These are phyloP conservation scores for Vanacampus margaritifer DNA, from an alignment of 2,113 vertebrate species.

Conservation along the genomic window DNA sequence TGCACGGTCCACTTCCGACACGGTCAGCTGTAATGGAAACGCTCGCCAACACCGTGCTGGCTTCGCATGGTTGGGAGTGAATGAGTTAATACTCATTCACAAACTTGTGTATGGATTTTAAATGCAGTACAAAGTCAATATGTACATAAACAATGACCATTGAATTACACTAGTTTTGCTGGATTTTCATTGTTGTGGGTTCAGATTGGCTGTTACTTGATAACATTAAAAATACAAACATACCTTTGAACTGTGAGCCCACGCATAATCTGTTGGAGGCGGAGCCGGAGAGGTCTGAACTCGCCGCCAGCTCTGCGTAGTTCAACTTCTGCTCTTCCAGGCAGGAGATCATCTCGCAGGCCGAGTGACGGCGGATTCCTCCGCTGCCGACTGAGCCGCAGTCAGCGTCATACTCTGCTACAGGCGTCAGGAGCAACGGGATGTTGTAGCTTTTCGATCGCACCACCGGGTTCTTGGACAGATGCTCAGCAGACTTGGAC, in stretches of 20 bases:
- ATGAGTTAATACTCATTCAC: too few species aligned
- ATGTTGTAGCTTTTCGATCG: slow-evolving; percentile 96
- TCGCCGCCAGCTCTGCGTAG: slow-evolving; percentile 47
- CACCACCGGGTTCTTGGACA: slow-evolving; percentile 87
- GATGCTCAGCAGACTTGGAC: slow-evolving; percentile 79
- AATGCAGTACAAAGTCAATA: too few species aligned
- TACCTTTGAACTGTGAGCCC: slow-evolving; percentile 64
- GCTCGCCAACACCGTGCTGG: too few species aligned
- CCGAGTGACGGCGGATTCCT: slow-evolving; percentile 87
- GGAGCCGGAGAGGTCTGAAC: slow-evolving; percentile 50
- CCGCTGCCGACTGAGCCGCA: slow-evolving; percentile 69
- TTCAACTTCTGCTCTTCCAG: slow-evolving; percentile 78
- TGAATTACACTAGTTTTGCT: too few species aligned
- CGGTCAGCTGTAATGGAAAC: too few species aligned
- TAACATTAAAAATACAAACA: not conserved
- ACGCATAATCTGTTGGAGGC: slow-evolving; percentile 64
- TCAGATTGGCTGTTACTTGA: too few species aligned
- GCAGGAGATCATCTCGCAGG: slow-evolving; percentile 91
- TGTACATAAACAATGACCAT: too few species aligned
- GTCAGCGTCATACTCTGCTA: slow-evolving; percentile 89
- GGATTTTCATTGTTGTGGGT: too few species aligned
- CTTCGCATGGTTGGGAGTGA: too few species aligned
- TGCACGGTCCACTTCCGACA: too few species aligned
- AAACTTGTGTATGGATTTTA: too few species aligned
- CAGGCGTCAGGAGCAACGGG: slow-evolving; percentile 85